phyloP scores from a whole-genome alignment of 2,113 vertebrate genomes.

The Capricornis sumatraensis region DNA sequence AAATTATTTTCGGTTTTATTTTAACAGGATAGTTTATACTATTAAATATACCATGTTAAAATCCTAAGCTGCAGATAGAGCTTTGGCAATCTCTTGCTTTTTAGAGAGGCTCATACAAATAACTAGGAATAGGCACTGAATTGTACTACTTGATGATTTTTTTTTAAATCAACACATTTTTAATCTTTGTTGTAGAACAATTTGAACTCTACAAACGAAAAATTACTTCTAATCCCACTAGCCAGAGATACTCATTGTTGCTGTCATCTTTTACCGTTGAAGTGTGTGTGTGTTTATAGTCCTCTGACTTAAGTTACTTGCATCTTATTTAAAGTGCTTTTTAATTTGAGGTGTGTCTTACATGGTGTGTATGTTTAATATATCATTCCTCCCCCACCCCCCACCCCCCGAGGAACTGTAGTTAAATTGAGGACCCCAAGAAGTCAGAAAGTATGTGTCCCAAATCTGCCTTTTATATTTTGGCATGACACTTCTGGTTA shows the following conservation, averaged over 20 bases:
- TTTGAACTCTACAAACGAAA: not conserved
- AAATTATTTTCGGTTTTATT: constrained; percentile 10
- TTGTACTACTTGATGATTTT: not conserved
- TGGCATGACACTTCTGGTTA: not conserved
- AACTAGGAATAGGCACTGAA: not conserved
- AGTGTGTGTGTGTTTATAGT: not conserved
- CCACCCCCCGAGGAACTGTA: not conserved
- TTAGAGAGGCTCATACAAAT: not conserved
- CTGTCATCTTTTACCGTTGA: not conserved
- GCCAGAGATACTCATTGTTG: not conserved
- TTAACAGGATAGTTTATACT: not conserved
- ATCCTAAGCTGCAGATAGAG: not conserved
- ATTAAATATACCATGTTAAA: not conserved
- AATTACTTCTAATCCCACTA: not conserved
- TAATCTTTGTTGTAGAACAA: not conserved
- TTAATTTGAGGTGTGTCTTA: not conserved
- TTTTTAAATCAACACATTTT: not conserved
- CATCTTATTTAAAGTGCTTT: not conserved
- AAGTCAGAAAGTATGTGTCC: not conserved
- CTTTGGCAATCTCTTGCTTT: not conserved
- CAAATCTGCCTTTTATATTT: not conserved
- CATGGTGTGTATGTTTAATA: not conserved
- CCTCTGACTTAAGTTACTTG: not conserved
- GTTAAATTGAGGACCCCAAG: not conserved
- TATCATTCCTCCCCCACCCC: not conserved